phyloP scores from a whole-genome alignment of 2,113 vertebrate genomes.

The Recurvirostra avosetta region DNA sequence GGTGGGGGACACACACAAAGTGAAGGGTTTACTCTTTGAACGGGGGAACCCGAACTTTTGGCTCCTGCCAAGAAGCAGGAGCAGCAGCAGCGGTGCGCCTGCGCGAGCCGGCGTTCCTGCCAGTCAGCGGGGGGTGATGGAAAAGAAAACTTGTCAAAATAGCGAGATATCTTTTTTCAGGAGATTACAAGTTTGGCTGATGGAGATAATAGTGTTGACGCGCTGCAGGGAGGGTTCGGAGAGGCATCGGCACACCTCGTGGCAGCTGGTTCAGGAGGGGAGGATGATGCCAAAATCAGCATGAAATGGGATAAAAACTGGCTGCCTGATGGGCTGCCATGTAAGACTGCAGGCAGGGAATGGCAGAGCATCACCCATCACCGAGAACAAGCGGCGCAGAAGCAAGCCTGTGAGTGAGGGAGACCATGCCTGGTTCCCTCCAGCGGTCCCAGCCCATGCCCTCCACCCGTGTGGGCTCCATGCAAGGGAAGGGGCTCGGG shows the following conservation, averaged over 20 bases:
- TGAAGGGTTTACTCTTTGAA: not conserved
- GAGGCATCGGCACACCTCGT: not conserved
- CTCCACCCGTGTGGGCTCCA: not conserved
- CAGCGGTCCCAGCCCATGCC: not conserved
- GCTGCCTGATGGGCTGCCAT: not conserved
- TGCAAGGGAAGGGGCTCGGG: not conserved
- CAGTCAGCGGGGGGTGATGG: constrained; percentile 2
- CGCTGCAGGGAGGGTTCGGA: not conserved
- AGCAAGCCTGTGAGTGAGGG: not conserved
- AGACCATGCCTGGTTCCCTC: not conserved
- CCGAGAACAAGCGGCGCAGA: not conserved
- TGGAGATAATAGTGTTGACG: constrained; percentile 44
- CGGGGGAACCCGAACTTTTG: not conserved
- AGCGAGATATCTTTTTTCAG: constrained; percentile 23
- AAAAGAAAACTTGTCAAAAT: constrained; percentile 53
- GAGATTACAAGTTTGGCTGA: constrained; percentile 59
- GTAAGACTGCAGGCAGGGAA: not conserved
- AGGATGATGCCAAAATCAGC: constrained; percentile 16
- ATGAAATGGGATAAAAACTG: constrained; percentile 7
- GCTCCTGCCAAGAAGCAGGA: not conserved
- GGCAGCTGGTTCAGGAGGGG: constrained; percentile 12
- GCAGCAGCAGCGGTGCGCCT: not conserved
- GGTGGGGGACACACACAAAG: no score
- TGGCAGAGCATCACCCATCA: not conserved
- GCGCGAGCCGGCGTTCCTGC: not conserved